phyloP scores from a whole-genome alignment of 2,888 invertebrate species.

The Geotrupes spiniger region DNA sequence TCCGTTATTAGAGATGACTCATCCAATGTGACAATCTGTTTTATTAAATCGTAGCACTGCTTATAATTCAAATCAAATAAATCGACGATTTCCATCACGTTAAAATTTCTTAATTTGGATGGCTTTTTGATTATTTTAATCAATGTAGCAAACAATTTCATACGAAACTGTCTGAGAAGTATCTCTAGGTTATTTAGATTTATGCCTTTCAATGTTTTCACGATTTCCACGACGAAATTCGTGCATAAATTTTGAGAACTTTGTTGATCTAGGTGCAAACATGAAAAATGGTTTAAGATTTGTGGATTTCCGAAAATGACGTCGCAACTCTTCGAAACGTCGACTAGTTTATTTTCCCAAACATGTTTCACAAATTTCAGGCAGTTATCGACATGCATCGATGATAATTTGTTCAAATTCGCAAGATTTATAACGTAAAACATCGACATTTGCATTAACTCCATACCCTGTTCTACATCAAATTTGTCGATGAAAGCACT shows the following conservation, averaged over 20 bases:
- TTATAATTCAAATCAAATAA: slow-evolving; percentile 41
- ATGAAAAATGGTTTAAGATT: slow-evolving; percentile 47
- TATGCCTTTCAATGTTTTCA: slow-evolving; percentile 23
- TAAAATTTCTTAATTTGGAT: slow-evolving; percentile 47
- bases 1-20: slow-evolving; percentile 11
- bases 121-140: slow-evolving; percentile 52
- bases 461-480: slow-evolving; percentile 20
- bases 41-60: slow-evolving; percentile 37
- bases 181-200: slow-evolving; percentile 15
- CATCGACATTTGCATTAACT: slow-evolving; percentile 34
- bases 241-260: slow-evolving; percentile 12
- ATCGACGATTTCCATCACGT: slow-evolving; percentile 31
- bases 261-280: slow-evolving; percentile 35
- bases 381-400: slow-evolving; percentile 30
- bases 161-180: slow-evolving; percentile 54
- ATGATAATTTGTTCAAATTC: slow-evolving; percentile 12
- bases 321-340: background rate
- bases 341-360: background rate
- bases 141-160: slow-evolving; percentile 55
- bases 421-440: slow-evolving; percentile 37
- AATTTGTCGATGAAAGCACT: slow-evolving; percentile 23
- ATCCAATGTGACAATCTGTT: slow-evolving; percentile 18
- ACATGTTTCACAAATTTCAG: slow-evolving; percentile 28
- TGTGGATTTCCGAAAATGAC: slow-evolving; percentile 47
- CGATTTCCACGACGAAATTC: slow-evolving; percentile 9